Conservation (phyloP, 1,140 invertebrate genomes). For the Lerema accius region DNA sequence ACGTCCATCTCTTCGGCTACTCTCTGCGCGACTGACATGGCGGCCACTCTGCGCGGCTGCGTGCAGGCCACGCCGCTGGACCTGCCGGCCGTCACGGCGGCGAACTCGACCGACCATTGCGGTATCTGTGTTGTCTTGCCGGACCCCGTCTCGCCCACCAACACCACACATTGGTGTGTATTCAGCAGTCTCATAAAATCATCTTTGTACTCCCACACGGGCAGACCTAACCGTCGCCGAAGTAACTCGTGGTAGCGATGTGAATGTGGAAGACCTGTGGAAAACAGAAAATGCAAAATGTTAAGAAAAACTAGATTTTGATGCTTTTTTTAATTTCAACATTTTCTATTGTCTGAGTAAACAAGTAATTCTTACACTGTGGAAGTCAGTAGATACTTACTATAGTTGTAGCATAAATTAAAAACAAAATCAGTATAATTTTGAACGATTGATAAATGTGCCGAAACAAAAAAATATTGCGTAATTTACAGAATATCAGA, state of each 20-base stretch:
- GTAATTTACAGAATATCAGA: too few relatives aligned
- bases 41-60: constrained; percentile 98
- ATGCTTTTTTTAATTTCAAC: too few relatives aligned
- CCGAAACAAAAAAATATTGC: too few relatives aligned
- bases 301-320: too few relatives aligned
- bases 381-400: too few relatives aligned
- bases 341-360: too few relatives aligned
- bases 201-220: constrained; percentile 98
- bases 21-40: constrained; percentile 99
- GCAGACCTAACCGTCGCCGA: constrained; percentile 94
- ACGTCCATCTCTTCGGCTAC: constrained; percentile 99
- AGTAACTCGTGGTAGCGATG: constrained; percentile 92
- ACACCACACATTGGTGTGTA: constrained; percentile 95
- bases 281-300: constrained; percentile 25
- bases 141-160: constrained; percentile 98
- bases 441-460: too few relatives aligned
- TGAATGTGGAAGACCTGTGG: constrained; percentile 88
- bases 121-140: constrained; percentile 99
- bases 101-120: constrained; percentile 85
- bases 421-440: too few relatives aligned
- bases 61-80: constrained; percentile 97
- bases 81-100: constrained; percentile 56
- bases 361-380: too few relatives aligned
- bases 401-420: too few relatives aligned
- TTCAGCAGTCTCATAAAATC: constrained; percentile 97